phyloP scores from a whole-genome alignment of 2,888 invertebrate genomes.

The Rhamphomyia laevipes region DNA sequence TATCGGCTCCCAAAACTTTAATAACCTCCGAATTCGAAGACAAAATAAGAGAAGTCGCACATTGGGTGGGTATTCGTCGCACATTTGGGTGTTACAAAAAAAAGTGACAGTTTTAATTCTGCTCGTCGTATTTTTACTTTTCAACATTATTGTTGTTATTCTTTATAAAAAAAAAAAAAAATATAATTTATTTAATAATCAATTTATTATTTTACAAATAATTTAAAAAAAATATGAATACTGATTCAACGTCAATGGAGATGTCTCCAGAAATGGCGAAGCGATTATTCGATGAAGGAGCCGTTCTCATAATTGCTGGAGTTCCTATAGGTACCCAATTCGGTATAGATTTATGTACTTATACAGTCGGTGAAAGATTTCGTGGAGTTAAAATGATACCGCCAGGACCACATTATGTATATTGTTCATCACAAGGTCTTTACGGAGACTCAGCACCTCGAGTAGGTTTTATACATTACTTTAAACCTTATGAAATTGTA shows the following conservation, averaged over 20 bases:
- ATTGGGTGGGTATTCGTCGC: too few relatives aligned
- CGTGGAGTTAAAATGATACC: slow-evolving; percentile 97
- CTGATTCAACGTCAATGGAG: slow-evolving; percentile 29
- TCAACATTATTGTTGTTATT: too few relatives aligned
- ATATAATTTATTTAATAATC: too few relatives aligned
- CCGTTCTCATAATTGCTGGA: slow-evolving; percentile 68
- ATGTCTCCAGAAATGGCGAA: slow-evolving; percentile 69
- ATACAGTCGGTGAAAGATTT: slow-evolving; percentile 86
- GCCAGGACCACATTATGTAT: slow-evolving; percentile 83
- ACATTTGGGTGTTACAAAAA: too few relatives aligned
- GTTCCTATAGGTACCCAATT: slow-evolving; percentile 88
- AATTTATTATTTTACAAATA: too few relatives aligned
- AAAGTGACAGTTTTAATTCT: too few relatives aligned
- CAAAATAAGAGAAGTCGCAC: too few relatives aligned
- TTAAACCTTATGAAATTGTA: slow-evolving; percentile 68
- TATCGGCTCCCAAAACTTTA: too few relatives aligned
- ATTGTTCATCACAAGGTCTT: slow-evolving; percentile 59
- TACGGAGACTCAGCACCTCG: slow-evolving; percentile 58
- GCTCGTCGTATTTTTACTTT: too few relatives aligned
- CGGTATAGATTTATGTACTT: slow-evolving; percentile 87
- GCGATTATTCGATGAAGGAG: slow-evolving; percentile 67
- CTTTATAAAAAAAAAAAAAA: too few relatives aligned
- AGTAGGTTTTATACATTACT: slow-evolving; percentile 78
- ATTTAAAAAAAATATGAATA: slow-evolving; percentile 1
- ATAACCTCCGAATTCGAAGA: too few relatives aligned